Evolutionary conservation across 2,797 vertebrate species (phyloP).

Genomic region (Onychomys torridus): DNA sequence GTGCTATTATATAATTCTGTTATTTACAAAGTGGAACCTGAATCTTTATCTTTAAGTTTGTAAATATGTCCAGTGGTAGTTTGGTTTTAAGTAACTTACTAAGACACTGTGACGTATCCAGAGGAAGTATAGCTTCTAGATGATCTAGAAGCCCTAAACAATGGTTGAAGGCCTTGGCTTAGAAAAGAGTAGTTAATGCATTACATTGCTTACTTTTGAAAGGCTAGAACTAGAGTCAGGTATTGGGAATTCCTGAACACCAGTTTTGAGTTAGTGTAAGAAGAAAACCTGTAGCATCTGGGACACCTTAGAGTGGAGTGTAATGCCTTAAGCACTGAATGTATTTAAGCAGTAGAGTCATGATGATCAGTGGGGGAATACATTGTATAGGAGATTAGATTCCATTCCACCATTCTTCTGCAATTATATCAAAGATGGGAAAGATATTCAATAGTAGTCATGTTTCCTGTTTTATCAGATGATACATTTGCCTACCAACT

Average conservation of each 20-base stretch:
- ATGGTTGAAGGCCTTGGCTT: not conserved
- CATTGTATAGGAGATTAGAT: not conserved
- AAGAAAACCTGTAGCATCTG: not conserved
- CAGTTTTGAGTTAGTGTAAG: not conserved
- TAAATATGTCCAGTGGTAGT: not conserved
- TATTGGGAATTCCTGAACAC: not conserved
- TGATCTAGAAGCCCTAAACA: not conserved
- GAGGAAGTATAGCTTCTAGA: constrained; percentile 2
- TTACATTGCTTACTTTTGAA: constrained; percentile 52
- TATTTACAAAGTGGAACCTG: not conserved
- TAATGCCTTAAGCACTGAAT: constrained; percentile 17
- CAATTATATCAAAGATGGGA: constrained; percentile 17
- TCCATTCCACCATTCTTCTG: constrained; percentile 6
- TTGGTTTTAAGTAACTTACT: constrained; percentile 32
- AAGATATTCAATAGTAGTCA: not conserved
- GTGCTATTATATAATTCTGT: not conserved
- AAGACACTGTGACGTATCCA: not conserved
- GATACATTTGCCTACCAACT: constrained; percentile 31
- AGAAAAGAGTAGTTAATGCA: constrained; percentile 20
- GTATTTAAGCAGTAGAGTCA: not conserved
- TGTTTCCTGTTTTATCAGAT: constrained; percentile 24
- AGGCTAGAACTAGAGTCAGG: not conserved
- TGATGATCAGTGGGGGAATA: constrained; percentile 3
- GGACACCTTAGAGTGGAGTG: not conserved
- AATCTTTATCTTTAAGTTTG: not conserved